Evolutionary conservation across 2,113 vertebrate genomes (phyloP), one percentile per base, ranked within the genome.

Genomic region (Trochalopteron elliotii): DNA sequence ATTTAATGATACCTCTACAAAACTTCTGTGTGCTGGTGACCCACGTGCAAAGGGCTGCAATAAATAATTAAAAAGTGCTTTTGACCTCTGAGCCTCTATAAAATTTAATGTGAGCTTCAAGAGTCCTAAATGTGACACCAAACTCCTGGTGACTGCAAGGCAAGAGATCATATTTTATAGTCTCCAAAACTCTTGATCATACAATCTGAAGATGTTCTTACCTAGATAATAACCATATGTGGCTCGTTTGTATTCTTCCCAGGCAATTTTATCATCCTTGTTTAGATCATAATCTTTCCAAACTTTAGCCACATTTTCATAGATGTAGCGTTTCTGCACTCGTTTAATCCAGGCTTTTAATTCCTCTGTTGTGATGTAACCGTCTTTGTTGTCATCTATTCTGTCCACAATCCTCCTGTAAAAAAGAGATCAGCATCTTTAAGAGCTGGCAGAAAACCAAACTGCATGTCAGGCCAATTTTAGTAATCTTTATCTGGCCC

Each of bases 191-290:
- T 49, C 89, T 81, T 37, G 37, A 53, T 31, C 16, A 61, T 4
- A 52, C 33, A 64, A 60, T 60, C 52, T 86, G 63, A 87, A 93
- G 69, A 65, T 33, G 15, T 56, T 59, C 98, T 95, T 97, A 99
- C 99, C 98, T 27, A 99, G 98, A 91, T 99, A 99, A 96, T 99
- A 99, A 90, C 99, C 99, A 1, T 99, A 99, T 1, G 99, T 99
- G 53, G 99, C 99, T 92, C 99, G 98, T 92, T 99, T 99, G 97
- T 99, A 99, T 94, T 99, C 99, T 60, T 99, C 99, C 99, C 99
- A 99, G 39, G 99, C 98, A 90, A 99, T 99, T 89, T 98, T 98
- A 96, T 99, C 97, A 53, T 99, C 99, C 96, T 99, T 99, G 98
- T 99, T 99, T 49, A 99, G 96, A 97, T 99, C 99, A 40, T 99